These are phyloP conservation scores for Macquaria ambigua DNA, from an alignment of 2,113 vertebrate genomes.

Conservation along the genomic window DNA sequence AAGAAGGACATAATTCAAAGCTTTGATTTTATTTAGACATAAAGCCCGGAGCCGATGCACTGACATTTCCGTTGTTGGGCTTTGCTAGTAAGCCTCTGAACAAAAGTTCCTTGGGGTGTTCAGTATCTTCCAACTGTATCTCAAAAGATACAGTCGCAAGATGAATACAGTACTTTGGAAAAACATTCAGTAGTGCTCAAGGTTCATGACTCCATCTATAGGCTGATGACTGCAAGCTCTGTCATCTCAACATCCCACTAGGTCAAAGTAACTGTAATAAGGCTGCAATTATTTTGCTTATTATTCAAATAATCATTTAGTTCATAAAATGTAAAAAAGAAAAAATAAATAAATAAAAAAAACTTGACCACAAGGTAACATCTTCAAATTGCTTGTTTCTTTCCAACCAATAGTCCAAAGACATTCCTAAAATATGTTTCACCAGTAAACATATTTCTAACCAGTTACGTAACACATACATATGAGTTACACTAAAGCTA, in stretches of 20 bases:
- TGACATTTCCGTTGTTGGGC: conserved; percentile 53
- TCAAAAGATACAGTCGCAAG: conserved; percentile 15
- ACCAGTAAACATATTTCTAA: background rate
- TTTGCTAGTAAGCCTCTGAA: conserved; percentile 16
- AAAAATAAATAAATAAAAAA: too few species aligned
- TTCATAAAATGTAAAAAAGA: too few species aligned
- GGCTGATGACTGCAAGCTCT: background rate
- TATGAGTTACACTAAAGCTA: background rate
- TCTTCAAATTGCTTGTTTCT: too few species aligned
- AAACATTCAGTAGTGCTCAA: conserved; percentile 4
- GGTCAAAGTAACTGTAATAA: background rate
- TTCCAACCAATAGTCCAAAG: background rate
- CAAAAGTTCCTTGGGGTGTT: conserved; percentile 42
- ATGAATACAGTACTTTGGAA: background rate
- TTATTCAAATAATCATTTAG: too few species aligned
- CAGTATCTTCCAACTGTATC: conserved; percentile 27
- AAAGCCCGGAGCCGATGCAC: conserved; percentile 35
- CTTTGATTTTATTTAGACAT: conserved; percentile 54
- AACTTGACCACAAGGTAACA: background rate
- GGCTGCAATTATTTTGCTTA: background rate
- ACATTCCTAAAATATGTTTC: background rate
- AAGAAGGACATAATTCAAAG: conserved; percentile 13
- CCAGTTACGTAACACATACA: background rate
- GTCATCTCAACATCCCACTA: background rate
- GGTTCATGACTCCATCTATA: background rate